phyloP scores from a whole-genome alignment of 2,797 vertebrate species.

The Morelia viridis region DNA sequence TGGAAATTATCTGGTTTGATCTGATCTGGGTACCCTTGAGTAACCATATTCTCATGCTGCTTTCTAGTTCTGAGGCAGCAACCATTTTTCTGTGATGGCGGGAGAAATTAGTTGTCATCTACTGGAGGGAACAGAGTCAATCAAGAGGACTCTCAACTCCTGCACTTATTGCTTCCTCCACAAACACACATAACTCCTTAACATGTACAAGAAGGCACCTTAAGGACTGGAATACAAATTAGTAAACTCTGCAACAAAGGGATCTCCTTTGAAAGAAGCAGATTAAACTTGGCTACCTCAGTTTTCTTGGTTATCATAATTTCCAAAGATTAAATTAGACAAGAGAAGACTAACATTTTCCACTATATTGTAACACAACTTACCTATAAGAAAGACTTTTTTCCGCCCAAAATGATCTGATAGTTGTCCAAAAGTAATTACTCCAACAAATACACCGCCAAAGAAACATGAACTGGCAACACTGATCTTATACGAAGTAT shows the following conservation, averaged over 20 bases:
- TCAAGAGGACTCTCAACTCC: neutral
- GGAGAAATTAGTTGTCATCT: neutral
- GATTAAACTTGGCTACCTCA: neutral
- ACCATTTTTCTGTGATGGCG: neutral
- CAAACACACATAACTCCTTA: neutral
- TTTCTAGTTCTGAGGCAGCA: neutral
- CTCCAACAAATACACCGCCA: constrained; percentile 79
- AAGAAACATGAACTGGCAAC: constrained; percentile 80
- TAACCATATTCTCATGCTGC: neutral
- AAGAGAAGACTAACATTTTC: rapidly evolving
- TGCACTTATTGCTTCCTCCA: neutral
- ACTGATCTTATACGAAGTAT: constrained; percentile 76
- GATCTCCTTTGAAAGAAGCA: neutral
- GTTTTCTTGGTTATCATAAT: neutral
- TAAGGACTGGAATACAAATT: neutral
- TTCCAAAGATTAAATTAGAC: neutral
- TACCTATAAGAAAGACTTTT: constrained; percentile 79
- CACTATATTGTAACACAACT: neutral
- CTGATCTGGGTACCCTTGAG: neutral
- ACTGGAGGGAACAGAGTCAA: neutral
- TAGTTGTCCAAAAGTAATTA: constrained; percentile 78
- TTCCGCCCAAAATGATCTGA: constrained; percentile 79
- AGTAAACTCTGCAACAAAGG: neutral
- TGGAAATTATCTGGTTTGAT: neutral
- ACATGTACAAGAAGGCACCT: neutral